Percentiles rank a stretch among this genome's conserved stretches.
Conservation (phyloP, 2,113 vertebrate species). For the Cyanoderma ruficeps region DNA sequence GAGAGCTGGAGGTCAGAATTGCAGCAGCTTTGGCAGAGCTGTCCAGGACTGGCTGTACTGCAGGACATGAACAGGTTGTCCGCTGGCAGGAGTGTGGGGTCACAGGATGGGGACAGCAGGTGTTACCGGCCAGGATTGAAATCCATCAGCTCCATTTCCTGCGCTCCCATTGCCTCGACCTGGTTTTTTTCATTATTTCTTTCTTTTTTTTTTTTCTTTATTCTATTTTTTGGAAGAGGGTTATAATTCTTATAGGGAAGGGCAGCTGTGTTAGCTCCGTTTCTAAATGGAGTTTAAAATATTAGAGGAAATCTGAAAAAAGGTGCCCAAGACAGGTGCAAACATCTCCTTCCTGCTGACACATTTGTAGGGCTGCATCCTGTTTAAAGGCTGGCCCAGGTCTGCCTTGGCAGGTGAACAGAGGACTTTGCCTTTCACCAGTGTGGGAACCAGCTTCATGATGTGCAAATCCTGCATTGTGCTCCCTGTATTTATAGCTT, state of each 20-base stretch:
- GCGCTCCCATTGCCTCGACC: rapidly evolving
- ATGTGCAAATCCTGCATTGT: not conserved
- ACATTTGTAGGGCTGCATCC: conserved; percentile 3
- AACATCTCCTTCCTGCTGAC: conserved; percentile 5
- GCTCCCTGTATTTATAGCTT: not conserved
- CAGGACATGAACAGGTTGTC: not conserved
- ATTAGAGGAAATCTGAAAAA: conserved; percentile 39
- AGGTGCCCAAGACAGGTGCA: conserved; percentile 25
- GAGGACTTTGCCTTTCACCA: not conserved
- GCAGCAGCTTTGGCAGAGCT: not conserved
- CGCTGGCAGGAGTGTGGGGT: not conserved
- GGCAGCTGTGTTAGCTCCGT: not conserved
- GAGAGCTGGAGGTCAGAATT: not conserved
- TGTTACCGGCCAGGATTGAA: not conserved
- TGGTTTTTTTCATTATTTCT: not conserved
- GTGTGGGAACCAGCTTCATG: not conserved
- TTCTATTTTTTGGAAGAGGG: not conserved
- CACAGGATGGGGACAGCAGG: conserved; percentile 40
- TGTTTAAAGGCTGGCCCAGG: not conserved
- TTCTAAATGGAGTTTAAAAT: conserved; percentile 25
- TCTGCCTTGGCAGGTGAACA: conserved; percentile 9
- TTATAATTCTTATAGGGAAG: not conserved
- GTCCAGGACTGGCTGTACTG: not conserved
- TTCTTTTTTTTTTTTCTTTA: not conserved
- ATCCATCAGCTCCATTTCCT: conserved; percentile 41